Conservation (phyloP, 2,797 vertebrate genomes). For the Poecilia gillii region DNA sequence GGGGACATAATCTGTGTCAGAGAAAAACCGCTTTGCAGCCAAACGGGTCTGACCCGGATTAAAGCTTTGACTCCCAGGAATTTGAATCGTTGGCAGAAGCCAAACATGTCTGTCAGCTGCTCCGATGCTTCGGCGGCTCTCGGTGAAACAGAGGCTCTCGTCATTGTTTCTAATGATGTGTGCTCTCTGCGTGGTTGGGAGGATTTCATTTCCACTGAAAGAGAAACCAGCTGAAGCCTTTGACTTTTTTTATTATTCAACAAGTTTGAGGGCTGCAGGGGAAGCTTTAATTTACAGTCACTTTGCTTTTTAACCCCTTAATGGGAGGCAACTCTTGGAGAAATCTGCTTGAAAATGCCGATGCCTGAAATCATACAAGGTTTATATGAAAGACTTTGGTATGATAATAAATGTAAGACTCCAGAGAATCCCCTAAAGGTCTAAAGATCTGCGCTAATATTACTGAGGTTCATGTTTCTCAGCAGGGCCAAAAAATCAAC, state of each 20-base stretch:
- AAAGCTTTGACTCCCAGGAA: constrained; percentile 15
- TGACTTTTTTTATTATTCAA: neutral
- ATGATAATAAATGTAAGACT: no score
- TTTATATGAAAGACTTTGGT: neutral
- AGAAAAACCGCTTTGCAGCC: neutral
- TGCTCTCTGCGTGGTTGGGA: neutral
- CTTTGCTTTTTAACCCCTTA: neutral
- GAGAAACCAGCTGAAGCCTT: neutral
- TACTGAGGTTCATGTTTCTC: no score
- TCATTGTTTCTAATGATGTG: neutral
- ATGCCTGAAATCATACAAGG: neutral
- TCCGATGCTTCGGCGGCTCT: neutral
- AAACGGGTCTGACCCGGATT: constrained; percentile 32
- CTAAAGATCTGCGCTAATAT: no score
- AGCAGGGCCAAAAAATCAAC: no score
- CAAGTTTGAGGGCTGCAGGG: neutral
- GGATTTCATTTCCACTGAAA: neutral
- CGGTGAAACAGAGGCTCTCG: neutral
- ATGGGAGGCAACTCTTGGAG: no score
- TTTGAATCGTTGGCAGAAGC: constrained; percentile 3
- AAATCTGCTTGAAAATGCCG: no score
- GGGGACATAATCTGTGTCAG: neutral
- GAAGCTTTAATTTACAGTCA: neutral
- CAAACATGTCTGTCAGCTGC: constrained; percentile 15
- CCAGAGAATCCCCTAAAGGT: no score